Evolutionary conservation across 2,888 invertebrate genomes (phyloP).

Genomic region (Halictus quadricinctus): DNA sequence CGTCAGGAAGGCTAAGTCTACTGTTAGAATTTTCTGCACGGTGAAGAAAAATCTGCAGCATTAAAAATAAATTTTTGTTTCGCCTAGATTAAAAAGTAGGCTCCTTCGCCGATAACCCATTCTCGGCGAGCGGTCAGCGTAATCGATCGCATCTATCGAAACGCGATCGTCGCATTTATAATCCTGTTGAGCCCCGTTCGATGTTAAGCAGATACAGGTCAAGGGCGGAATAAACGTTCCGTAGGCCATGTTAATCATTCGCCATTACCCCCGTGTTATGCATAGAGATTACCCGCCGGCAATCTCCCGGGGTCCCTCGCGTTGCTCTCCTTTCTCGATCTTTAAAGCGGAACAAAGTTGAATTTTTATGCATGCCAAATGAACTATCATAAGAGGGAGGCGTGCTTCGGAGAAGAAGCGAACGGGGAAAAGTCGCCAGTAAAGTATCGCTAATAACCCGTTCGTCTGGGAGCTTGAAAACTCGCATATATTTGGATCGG

Average conservation of each 20-base stretch:
- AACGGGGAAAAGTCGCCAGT: not conserved
- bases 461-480: not conserved
- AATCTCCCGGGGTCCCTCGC: slow-evolving; percentile 8
- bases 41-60: no score
- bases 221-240: slow-evolving; percentile 50
- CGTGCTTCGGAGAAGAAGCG: not conserved
- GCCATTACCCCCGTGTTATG: slow-evolving; percentile 36
- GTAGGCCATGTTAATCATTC: slow-evolving; percentile 40
- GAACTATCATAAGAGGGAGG: not conserved
- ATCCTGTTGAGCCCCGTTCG: slow-evolving; percentile 60
- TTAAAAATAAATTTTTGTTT: no score
- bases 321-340: slow-evolving; percentile 3
- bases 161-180: slow-evolving; percentile 69
- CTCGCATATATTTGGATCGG: not conserved
- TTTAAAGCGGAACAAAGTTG: not conserved
- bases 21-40: no score
- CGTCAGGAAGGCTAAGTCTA: not conserved
- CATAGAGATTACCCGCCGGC: slow-evolving; percentile 42
- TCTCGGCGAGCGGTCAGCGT: no score
- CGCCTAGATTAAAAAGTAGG: no score
- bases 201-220: slow-evolving; percentile 19
- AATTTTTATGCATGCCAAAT: slow-evolving; percentile 8
- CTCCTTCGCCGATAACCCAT: no score
- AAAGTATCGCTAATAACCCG: slow-evolving; percentile 5
- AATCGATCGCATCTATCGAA: slow-evolving; percentile 50